Percentiles rank a stretch among this genome's conserved stretches.
These are phyloP conservation scores for Rhabdornis inornatus DNA, from an alignment of 2,113 vertebrate species.

Conservation along the genomic window DNA sequence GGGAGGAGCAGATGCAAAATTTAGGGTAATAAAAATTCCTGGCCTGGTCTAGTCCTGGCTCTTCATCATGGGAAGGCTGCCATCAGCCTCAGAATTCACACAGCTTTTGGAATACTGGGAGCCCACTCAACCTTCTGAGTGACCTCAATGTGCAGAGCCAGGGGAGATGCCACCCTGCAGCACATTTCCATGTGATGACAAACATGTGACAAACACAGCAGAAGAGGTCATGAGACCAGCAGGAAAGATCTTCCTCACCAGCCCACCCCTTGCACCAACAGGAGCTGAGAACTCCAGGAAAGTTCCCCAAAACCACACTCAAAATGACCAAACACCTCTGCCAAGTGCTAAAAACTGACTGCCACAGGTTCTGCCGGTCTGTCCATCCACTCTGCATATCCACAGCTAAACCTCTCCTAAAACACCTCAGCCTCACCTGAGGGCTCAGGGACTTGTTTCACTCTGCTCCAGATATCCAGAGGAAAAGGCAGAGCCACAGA, in stretches of 20 bases:
- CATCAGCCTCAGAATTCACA: neutral
- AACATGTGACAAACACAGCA: neutral
- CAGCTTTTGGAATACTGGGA: too few species aligned
- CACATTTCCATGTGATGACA: fast-evolving
- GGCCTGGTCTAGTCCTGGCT: neutral
- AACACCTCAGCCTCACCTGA: neutral
- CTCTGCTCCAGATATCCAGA: neutral
- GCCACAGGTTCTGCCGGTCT: neutral
- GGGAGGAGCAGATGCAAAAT: neutral
- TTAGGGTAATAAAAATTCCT: neutral
- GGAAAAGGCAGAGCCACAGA: neutral
- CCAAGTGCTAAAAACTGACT: neutral
- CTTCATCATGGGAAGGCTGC: neutral
- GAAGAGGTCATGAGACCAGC: neutral
- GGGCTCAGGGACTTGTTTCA: neutral
- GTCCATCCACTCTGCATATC: neutral
- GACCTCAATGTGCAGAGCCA: fast-evolving
- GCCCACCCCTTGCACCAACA: too few species aligned
- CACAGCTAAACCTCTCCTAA: neutral
- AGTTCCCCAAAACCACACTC: neutral
- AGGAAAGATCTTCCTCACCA: neutral
- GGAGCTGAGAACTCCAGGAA: neutral
- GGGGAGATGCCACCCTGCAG: neutral
- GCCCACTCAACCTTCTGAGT: neutral
- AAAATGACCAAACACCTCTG: neutral